phyloP scores from a whole-genome alignment of 2,113 vertebrate species.

The Sphaerodactylus townsendi region DNA sequence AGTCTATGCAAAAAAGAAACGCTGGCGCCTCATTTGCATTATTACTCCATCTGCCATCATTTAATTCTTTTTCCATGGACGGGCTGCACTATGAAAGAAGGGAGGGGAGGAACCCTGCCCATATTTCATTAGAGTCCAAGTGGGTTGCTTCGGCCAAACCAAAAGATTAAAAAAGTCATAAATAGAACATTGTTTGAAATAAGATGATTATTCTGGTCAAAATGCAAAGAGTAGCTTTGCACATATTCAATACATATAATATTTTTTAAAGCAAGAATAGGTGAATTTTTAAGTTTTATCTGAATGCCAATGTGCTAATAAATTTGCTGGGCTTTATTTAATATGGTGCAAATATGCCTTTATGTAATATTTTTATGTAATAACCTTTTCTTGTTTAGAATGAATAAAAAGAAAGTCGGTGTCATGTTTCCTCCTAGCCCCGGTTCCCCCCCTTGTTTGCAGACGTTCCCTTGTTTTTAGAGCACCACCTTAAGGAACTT shows the following conservation, averaged over 20 bases:
- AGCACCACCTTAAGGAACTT: conserved; percentile 77
- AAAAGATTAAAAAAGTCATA: conserved; percentile 25
- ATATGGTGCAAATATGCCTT: conserved; percentile 14
- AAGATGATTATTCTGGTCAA: conserved; percentile 31
- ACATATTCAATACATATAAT: conserved; percentile 29
- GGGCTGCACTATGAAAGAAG: not conserved
- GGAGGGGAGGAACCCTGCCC: conserved; percentile 12
- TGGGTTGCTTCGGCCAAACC: conserved; percentile 25
- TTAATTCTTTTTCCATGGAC: conserved; percentile 29
- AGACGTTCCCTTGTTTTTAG: conserved; percentile 63
- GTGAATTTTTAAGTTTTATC: conserved; percentile 18
- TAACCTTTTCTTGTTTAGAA: conserved; percentile 1
- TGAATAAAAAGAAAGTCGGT: conserved; percentile 19
- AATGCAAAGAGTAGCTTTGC: conserved; percentile 6
- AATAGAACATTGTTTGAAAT: conserved; percentile 23
- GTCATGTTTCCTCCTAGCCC: conserved; percentile 18
- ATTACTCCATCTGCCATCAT: conserved; percentile 16
- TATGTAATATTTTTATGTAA: not conserved
- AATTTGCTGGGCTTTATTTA: conserved; percentile 27
- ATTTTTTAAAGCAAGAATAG: conserved; percentile 16
- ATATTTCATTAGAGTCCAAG: not conserved
- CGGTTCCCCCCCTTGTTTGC: not conserved
- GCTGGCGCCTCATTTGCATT: not conserved
- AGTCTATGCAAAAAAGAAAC: not conserved
- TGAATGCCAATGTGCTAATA: conserved; percentile 12